phyloP scores from a whole-genome alignment of 1,140 invertebrate species.

The Drusus annulatus region DNA sequence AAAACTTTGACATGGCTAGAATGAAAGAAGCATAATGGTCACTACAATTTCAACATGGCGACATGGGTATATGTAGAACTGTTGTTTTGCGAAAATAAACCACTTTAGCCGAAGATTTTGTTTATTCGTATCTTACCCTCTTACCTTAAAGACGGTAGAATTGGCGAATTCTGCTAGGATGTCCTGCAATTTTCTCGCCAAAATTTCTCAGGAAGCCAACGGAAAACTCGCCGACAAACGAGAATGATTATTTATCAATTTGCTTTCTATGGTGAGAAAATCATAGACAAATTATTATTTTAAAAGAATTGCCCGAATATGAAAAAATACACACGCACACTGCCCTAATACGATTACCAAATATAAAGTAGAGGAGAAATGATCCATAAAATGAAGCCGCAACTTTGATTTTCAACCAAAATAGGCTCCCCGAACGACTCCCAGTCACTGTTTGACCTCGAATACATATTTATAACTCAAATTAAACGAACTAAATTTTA shows the following conservation, averaged over 20 bases:
- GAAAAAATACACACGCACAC: no score
- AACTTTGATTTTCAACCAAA: no score
- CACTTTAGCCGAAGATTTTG: constrained; percentile 35
- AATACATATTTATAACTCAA: no score
- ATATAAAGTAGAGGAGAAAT: no score
- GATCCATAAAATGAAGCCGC: no score
- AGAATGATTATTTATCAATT: not conserved
- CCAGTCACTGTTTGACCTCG: no score
- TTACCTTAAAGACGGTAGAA: constrained; percentile 52
- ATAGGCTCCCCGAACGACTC: no score
- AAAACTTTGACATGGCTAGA: constrained; percentile 50
- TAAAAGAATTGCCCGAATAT: no score
- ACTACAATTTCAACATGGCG: constrained; percentile 51
- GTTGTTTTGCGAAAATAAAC: constrained; percentile 36
- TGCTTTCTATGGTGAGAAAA: not conserved
- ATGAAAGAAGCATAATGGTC: constrained; percentile 51
- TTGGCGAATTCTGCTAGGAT: constrained; percentile 46
- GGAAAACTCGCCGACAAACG: constrained; percentile 39
- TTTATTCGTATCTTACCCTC: constrained; percentile 52
- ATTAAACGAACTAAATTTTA: no score
- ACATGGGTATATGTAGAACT: constrained; percentile 30
- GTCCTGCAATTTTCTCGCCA: constrained; percentile 40
- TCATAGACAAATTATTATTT: not conserved
- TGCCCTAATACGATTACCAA: no score
- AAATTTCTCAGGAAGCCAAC: constrained; percentile 49